Conservation (phyloP, 1,140 invertebrate genomes). For the Harlomillsia oculata region DNA sequence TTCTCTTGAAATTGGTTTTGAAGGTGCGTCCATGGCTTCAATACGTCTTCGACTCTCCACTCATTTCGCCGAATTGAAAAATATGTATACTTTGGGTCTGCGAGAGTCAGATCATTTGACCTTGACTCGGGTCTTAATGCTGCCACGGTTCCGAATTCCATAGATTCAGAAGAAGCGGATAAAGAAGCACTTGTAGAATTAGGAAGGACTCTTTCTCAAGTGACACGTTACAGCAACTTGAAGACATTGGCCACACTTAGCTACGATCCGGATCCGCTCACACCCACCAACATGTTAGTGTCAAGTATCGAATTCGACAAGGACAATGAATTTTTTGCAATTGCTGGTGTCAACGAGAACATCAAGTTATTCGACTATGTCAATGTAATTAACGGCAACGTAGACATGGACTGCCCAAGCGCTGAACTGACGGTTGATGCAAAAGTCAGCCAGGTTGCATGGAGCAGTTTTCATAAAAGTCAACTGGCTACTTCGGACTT, state of each 20-base stretch:
- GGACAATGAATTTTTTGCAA: conserved; percentile 91
- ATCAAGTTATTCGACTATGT: conserved; percentile 91
- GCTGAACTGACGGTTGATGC: conserved; percentile 84
- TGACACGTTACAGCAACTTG: conserved; percentile 71
- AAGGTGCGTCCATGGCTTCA: conserved; percentile 48
- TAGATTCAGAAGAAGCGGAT: conserved; percentile 35
- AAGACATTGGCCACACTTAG: conserved; percentile 75
- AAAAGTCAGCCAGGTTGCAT: conserved; percentile 89
- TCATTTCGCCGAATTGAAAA: conserved; percentile 83
- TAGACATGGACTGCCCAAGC: conserved; percentile 79
- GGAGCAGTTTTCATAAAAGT: conserved; percentile 86
- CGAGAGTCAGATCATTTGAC: conserved; percentile 57
- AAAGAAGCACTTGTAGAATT: conserved; percentile 62
- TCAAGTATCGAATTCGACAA: conserved; percentile 95
- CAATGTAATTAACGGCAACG: conserved; percentile 66
- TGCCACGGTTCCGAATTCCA: conserved; percentile 37
- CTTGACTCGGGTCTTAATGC: conserved; percentile 30
- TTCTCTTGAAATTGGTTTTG: conserved; percentile 17
- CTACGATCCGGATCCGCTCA: conserved; percentile 80
- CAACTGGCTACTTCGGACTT: conserved; percentile 85
- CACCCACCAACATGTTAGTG: conserved; percentile 85
- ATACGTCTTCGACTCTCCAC: conserved; percentile 65
- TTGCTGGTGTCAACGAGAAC: conserved; percentile 88
- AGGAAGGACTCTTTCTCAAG: conserved; percentile 75
- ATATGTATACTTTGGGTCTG: conserved; percentile 72